Conservation (phyloP, 2,888 invertebrate genomes). For the Sympetrum striolatum region DNA sequence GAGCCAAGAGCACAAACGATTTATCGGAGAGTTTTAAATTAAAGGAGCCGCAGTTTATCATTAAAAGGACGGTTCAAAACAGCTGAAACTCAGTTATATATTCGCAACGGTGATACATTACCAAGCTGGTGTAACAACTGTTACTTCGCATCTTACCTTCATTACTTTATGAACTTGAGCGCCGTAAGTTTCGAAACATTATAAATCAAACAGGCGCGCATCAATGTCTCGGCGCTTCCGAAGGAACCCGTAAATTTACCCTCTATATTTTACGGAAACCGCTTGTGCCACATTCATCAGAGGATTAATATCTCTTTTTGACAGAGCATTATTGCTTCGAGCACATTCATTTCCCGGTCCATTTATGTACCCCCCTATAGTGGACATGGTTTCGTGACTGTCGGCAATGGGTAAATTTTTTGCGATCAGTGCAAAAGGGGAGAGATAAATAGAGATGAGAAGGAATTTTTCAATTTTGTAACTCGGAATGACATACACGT, state of each 20-base stretch:
- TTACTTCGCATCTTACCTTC: not conserved
- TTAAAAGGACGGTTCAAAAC: too few relatives aligned
- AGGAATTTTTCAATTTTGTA: not conserved
- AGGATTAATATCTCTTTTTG: not conserved
- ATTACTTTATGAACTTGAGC: not conserved
- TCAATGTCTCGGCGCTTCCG: not conserved
- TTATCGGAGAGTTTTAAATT: too few relatives aligned
- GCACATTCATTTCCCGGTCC: not conserved
- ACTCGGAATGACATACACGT: not conserved
- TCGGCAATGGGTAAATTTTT: not conserved
- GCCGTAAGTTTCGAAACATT: not conserved
- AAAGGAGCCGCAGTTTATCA: too few relatives aligned
- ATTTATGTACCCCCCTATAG: not conserved
- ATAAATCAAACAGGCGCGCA: not conserved
- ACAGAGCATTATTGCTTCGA: not conserved
- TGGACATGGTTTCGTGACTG: not conserved
- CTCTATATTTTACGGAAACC: not conserved
- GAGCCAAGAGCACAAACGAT: too few relatives aligned
- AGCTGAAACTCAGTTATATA: too few relatives aligned
- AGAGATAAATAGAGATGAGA: not conserved
- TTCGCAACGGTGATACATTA: too few relatives aligned
- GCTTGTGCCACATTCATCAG: constrained; percentile 10
- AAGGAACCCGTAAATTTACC: not conserved
- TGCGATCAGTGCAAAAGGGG: not conserved
- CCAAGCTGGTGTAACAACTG: not conserved